phyloP scores from a whole-genome alignment of 2,113 vertebrate species.

The Cyprinodon brontotheroides region DNA sequence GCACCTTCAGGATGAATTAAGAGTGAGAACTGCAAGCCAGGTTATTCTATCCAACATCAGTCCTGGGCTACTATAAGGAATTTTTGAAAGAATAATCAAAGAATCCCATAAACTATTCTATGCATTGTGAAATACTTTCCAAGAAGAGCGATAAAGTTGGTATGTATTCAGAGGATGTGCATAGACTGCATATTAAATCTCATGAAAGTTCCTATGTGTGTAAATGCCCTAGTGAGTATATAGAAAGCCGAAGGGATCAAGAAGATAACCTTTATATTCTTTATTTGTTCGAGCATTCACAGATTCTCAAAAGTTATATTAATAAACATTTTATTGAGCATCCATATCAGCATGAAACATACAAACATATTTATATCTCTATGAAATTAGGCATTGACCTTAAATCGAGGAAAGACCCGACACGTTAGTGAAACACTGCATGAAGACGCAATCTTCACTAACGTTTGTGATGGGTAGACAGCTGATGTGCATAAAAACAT shows the following conservation, averaged over 20 bases:
- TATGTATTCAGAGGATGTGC: too few species aligned
- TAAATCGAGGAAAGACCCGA: slow-evolving; percentile 43
- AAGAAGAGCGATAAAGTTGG: too few species aligned
- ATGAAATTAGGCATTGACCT: slow-evolving; percentile 53
- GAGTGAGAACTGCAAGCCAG: background rate
- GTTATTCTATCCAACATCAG: background rate
- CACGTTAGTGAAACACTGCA: slow-evolving; percentile 15
- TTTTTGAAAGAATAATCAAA: background rate
- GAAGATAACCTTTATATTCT: background rate
- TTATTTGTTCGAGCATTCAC: background rate
- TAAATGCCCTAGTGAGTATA: background rate
- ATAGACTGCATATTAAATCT: too few species aligned
- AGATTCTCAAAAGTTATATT: slow-evolving; percentile 27
- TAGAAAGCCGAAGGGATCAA: background rate
- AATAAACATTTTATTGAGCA: slow-evolving; percentile 63
- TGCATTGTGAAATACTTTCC: too few species aligned
- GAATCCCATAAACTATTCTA: background rate
- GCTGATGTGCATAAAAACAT: slow-evolving; percentile 16
- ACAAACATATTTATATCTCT: slow-evolving; percentile 62
- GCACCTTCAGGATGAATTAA: background rate
- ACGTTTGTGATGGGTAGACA: slow-evolving; percentile 5
- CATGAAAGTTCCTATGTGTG: too few species aligned
- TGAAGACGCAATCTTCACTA: slow-evolving; percentile 24
- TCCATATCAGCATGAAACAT: slow-evolving; percentile 37
- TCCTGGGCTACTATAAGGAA: background rate